These are phyloP conservation scores for Caenorhabditis latens DNA, from an alignment of 1,140 invertebrate species.

Conservation along the genomic window DNA sequence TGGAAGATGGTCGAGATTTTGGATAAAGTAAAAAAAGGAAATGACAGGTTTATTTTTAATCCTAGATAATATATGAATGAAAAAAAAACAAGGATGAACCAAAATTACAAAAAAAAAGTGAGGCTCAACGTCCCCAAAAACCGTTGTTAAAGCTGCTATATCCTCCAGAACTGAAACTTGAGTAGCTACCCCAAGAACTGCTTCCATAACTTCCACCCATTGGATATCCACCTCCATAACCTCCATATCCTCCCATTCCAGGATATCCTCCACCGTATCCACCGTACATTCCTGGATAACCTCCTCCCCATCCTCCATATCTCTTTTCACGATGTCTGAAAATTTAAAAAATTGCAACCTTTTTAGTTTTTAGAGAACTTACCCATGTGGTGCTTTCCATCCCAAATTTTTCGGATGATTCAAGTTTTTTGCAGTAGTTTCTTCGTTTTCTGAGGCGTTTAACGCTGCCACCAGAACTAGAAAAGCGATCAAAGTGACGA, in stretches of 20 bases:
- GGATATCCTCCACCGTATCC: constrained; percentile 31
- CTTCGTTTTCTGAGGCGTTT: not conserved
- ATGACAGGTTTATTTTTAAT: too few relatives aligned
- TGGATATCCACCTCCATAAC: constrained; percentile 15
- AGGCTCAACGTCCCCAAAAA: not conserved
- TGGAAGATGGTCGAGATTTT: too few relatives aligned
- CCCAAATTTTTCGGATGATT: constrained; percentile 34
- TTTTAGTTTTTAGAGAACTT: not conserved
- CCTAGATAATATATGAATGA: too few relatives aligned
- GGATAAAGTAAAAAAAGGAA: too few relatives aligned
- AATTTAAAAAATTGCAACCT: not conserved
- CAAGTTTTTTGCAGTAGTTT: not conserved
- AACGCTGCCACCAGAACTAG: not conserved
- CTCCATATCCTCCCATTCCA: not conserved
- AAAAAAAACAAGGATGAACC: not conserved
- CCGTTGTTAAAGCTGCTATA: constrained; percentile 21
- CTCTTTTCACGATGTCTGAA: constrained; percentile 23
- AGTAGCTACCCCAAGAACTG: constrained; percentile 30
- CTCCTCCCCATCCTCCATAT: constrained; percentile 24
- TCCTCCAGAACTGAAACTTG: constrained; percentile 3
- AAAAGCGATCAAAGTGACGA: not conserved
- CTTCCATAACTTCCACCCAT: constrained; percentile 23
- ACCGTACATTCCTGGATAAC: not conserved
- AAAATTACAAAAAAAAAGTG: not conserved
- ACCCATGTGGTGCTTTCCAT: constrained; percentile 37